Percentiles rank a stretch among this genome's conserved stretches.
Conservation (phyloP, 1,140 invertebrate species). For the Platyscapa corneri region DNA sequence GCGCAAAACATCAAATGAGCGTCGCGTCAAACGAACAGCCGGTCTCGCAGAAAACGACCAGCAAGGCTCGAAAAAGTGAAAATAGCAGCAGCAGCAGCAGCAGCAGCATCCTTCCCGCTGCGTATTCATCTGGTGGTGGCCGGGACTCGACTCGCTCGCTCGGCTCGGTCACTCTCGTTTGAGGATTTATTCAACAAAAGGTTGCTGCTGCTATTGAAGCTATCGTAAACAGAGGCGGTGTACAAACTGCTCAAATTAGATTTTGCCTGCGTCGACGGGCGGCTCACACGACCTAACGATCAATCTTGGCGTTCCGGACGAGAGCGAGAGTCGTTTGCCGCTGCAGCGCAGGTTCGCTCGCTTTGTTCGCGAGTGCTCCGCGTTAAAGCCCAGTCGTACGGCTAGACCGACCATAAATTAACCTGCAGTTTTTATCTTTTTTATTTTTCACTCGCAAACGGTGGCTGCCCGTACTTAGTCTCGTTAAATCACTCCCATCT, state of each 20-base stretch:
- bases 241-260: slow-evolving; percentile 28
- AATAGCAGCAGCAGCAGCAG: no score
- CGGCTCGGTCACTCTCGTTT: neutral
- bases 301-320: neutral
- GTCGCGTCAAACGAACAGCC: no score
- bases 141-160: no score
- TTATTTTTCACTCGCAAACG: neutral
- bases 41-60: no score
- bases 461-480: neutral
- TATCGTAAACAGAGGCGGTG: slow-evolving; percentile 22
- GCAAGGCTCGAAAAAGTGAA: no score
- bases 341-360: neutral
- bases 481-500: neutral
- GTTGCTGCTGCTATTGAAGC: neutral
- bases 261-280: slow-evolving; percentile 16
- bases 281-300: neutral
- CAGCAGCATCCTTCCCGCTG: neutral
- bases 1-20: neutral
- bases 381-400: neutral
- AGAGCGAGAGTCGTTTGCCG: neutral
- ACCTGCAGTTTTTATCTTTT: no score
- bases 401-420: neutral
- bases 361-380: neutral
- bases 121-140: neutral
- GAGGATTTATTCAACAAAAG: slow-evolving; percentile 28